These are phyloP conservation scores for Sorex fumeus DNA, from an alignment of 2,113 vertebrate genomes.

Conservation along the genomic window DNA sequence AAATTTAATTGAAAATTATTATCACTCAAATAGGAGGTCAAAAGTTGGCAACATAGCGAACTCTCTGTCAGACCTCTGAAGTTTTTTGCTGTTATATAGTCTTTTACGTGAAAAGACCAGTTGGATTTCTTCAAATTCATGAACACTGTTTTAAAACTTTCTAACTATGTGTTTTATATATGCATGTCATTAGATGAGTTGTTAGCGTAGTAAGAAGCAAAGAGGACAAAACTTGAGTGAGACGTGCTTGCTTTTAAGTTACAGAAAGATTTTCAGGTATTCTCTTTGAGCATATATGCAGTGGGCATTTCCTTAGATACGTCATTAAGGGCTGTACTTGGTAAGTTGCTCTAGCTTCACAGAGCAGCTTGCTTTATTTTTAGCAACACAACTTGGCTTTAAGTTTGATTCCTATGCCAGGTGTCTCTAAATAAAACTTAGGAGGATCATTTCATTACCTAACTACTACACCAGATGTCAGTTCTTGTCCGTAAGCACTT, in stretches of 20 bases:
- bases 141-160: conserved; percentile 75
- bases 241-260: not conserved
- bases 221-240: too few species aligned
- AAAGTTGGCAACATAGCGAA: conserved; percentile 22
- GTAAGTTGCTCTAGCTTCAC: conserved; percentile 41
- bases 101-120: conserved; percentile 37
- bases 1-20: conserved; percentile 61
- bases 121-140: conserved; percentile 58
- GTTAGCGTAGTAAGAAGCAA: conserved; percentile 29
- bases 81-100: conserved; percentile 41
- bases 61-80: conserved; percentile 26
- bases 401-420: not conserved
- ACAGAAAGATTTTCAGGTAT: conserved; percentile 28
- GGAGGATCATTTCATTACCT: conserved; percentile 37
- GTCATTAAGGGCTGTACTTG: not conserved
- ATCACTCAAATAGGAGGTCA: conserved; percentile 51
- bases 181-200: not conserved
- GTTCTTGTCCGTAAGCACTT: conserved; percentile 34
- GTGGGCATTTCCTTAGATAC: conserved; percentile 34
- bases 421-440: conserved; percentile 54
- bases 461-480: conserved; percentile 5
- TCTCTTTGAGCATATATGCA: conserved; percentile 5
- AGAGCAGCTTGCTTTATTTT: not conserved
- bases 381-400: conserved; percentile 4
- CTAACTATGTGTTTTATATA: conserved; percentile 22